Conservation (phyloP, 2,888 invertebrate genomes). For the Cloeon dipterum region DNA sequence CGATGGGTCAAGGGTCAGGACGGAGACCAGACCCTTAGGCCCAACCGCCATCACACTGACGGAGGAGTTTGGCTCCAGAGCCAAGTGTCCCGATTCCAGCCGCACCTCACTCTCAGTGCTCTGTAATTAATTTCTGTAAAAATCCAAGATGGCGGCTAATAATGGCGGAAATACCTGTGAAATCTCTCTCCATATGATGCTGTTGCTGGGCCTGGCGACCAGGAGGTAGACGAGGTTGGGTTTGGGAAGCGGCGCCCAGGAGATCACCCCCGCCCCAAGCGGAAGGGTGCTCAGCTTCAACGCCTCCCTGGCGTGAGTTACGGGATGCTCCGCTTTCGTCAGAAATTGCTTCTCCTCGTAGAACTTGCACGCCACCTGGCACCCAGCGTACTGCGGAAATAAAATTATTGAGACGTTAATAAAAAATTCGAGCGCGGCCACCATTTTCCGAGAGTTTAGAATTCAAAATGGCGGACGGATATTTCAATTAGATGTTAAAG, state of each 20-base stretch:
- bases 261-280: conserved; percentile 30
- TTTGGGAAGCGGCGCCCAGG: conserved; percentile 31
- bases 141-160: too few species aligned
- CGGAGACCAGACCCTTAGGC: conserved; percentile 42
- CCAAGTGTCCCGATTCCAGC: conserved; percentile 33
- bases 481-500: too few species aligned
- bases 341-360: conserved; percentile 32
- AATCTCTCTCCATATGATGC: conserved; percentile 15
- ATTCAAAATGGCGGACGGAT: too few species aligned
- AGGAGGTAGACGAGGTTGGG: conserved; percentile 34
- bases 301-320: conserved; percentile 43
- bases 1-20: too few species aligned
- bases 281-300: conserved; percentile 22
- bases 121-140: conserved; percentile 20
- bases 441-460: too few species aligned
- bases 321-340: conserved; percentile 37
- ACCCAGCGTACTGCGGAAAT: conserved; percentile 39
- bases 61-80: conserved; percentile 23
- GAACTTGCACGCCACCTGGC: conserved; percentile 45
- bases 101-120: conserved; percentile 36
- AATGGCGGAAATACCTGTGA: too few species aligned
- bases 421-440: too few species aligned
- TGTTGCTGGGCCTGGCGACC: conserved; percentile 27
- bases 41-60: conserved; percentile 45
- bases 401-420: too few species aligned